Evolutionary conservation across 2,888 invertebrate genomes (phyloP).

Genomic region (Vanessa cardui): DNA sequence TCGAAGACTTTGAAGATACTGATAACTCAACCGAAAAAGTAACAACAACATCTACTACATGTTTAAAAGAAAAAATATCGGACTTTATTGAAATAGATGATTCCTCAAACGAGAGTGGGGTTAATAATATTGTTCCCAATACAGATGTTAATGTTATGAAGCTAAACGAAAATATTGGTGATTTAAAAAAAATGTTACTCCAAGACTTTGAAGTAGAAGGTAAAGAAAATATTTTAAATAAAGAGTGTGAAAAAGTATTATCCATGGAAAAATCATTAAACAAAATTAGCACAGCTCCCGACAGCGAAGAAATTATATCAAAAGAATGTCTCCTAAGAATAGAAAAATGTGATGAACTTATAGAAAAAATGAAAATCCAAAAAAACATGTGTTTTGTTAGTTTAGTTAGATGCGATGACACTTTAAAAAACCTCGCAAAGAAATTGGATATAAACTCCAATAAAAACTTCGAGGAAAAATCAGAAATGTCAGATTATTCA

Average conservation of each 20-base stretch:
- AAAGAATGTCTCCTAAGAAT: constrained; percentile 53
- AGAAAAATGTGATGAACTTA: constrained; percentile 55
- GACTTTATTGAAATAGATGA: constrained; percentile 61
- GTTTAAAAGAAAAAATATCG: constrained; percentile 9
- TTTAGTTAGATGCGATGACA: constrained; percentile 56
- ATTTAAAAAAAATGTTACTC: constrained; percentile 18
- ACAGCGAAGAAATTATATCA: constrained; percentile 9
- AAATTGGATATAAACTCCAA: not conserved
- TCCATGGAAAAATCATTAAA: not conserved
- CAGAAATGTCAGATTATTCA: not conserved
- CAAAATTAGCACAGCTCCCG: not conserved
- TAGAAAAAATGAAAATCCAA: constrained; percentile 46
- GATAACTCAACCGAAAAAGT: not conserved
- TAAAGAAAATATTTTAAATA: not conserved
- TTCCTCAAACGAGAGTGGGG: constrained; percentile 56
- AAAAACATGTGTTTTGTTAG: constrained; percentile 52
- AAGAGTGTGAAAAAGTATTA: not conserved
- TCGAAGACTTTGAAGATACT: not conserved
- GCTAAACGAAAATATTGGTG: constrained; percentile 18
- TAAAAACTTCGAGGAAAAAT: not conserved
- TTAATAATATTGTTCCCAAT: constrained; percentile 4
- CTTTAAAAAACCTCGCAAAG: constrained; percentile 14
- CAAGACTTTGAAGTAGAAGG: constrained; percentile 21
- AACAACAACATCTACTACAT: not conserved
- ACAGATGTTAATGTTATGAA: not conserved